Evolutionary conservation across 2,113 vertebrate species (phyloP), one percentile per base, ranked within the genome.

Genomic region (Myocastor coypus): DNA sequence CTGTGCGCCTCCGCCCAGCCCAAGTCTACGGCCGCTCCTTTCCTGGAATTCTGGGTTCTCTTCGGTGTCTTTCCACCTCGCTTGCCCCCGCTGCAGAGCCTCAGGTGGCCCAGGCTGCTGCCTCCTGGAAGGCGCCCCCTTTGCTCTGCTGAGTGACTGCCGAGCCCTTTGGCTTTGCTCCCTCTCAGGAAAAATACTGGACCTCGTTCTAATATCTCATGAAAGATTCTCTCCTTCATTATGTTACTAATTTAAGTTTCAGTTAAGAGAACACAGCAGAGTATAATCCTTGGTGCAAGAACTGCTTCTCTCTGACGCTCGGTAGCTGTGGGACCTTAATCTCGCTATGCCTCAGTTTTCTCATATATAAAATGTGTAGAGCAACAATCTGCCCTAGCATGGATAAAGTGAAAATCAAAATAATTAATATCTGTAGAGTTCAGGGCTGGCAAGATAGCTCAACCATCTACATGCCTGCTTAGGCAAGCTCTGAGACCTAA

Each of bases 21-120:
- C 10, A 10, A 17, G 11, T 34, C 11, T 12, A 24, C 7, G 34
- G 5, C 5, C 7, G 30, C 28, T 66, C 28, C 1, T 22, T 87
- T 55, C 26, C 59, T 34, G 42, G 30, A 75, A 28, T 2, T 6
- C 57, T 1, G 1, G 34, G 20, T 50, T 77, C 64, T 95, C 95
- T 52, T 11, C 37, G 19, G 16, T 34, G 16, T 68, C 82, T 86
- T n/a, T 11, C 61, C 13, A 28, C 19, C 3, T 2, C 1, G 55
- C 11, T 34, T 22, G 9, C 26, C 8, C 7, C 12, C 1, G 3
- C 8, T 3, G 0, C 26, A 9, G 1, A 8, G 32, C 8, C 73
- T 80, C 83, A 12, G 26, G 13, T 17, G 42, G 32, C 7, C 52
- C 32, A 28, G 0, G 1, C 26, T 68, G 71, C 52, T 59, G 12